Evolutionary conservation across 2,888 invertebrate species (phyloP).

Genomic region (Latrodectus hesperus): DNA sequence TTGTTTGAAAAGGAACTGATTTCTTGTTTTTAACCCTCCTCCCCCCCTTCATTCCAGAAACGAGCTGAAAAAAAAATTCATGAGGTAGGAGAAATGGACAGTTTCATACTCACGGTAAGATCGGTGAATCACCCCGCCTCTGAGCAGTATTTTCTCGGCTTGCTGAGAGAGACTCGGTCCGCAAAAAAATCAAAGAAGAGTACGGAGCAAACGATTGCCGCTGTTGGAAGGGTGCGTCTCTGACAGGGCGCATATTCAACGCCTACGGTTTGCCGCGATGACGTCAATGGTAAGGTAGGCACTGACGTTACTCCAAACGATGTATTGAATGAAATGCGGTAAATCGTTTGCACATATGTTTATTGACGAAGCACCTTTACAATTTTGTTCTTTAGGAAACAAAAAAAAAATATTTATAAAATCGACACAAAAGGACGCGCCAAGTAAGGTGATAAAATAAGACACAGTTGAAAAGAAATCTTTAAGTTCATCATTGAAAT

Average conservation of each 20-base stretch:
- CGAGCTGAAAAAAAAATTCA: not conserved
- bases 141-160: not conserved
- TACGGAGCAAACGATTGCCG: slow-evolving; percentile 10
- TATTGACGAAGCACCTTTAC: too few relatives aligned
- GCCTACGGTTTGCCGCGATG: slow-evolving; percentile 7
- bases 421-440: not conserved
- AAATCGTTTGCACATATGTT: too few relatives aligned
- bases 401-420: not conserved
- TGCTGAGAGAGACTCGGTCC: not conserved
- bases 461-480: not conserved
- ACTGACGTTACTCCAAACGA: not conserved
- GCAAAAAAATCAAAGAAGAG: not conserved
- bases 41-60: too few relatives aligned
- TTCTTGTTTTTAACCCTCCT: too few relatives aligned
- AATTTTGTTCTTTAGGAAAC: too few relatives aligned
- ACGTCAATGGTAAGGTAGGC: not conserved
- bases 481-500: too few relatives aligned
- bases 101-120: not conserved
- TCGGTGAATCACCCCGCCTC: not conserved
- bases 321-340: slow-evolving; percentile 1
- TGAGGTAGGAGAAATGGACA: not conserved
- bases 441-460: not conserved
- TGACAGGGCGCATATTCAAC: not conserved
- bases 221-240: not conserved
- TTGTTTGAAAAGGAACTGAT: too few relatives aligned